Evolutionary conservation across 92 coral and sea anemone species (phyloP), one percentile per base, ranked within the genome.

Genomic region (Paragorgia papillata): DNA sequence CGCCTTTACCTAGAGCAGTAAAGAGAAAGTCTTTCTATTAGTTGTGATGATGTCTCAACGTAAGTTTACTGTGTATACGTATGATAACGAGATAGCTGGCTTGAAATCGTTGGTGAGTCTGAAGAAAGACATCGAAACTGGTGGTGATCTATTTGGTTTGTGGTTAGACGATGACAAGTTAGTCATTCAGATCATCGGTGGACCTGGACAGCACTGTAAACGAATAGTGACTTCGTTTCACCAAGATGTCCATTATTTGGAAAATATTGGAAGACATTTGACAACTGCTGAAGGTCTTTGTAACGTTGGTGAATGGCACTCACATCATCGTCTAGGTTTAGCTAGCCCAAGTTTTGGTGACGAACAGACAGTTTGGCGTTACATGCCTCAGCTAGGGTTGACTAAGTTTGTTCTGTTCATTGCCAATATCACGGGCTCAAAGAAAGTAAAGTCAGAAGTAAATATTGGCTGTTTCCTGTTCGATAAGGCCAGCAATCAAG

Each of bases 281-380:
- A 86, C 97, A 0, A 37, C 62, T 0, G 58, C 59, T 18, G 89
- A 83, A 70, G 81, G 83, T 88, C 81, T 91, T 17, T 81, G 97
- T 29, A 92, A 91, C 77, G 86, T 91, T 46, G 97, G 97, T 29
- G 97, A 91, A 66, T 91, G 97, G 97, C 97, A 91, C 58, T 91
- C 97, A 2, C 97, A 91, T 51, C 92, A 91, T 35, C 90, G 81
- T 12, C 83, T 91, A 78, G 68, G 69, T 14, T 81, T 91, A 29
- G 74, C 44, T 21, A 34, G 84, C 9, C 97, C 97, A 41, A 91
- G 97, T 56, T 59, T 27, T 0, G 93, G 93, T 2, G 97, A 91
- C 55, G 82, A 77, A 9, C 56, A 81, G 1, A 91, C 97, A 1
- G 86, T 91, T 27, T 74, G 75, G 46, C 58, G 86, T 51, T 77